Conservation (phyloP, 2,888 invertebrate species). For the Panopea generosa region DNA sequence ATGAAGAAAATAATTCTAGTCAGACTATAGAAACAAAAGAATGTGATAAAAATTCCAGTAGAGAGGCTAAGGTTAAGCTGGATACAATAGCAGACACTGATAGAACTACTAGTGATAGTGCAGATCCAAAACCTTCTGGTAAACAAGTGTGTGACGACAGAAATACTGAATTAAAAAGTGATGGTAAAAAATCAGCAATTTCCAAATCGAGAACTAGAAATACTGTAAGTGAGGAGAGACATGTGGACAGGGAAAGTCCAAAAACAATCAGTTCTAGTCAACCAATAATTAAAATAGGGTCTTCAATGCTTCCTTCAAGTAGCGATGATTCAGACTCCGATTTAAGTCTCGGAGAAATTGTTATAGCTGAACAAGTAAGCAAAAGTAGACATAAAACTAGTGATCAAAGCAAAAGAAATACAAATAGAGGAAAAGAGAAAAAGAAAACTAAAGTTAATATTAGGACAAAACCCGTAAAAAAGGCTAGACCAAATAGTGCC, state of each 20-base stretch:
- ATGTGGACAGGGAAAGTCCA: constrained; percentile 17
- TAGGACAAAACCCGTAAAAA: constrained; percentile 3
- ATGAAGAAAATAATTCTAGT: constrained; percentile 1
- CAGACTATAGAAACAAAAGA: constrained; percentile 9
- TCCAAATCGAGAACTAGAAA: constrained; percentile 30
- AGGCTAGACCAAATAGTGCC: constrained; percentile 64
- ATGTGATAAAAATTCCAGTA: constrained; percentile 1
- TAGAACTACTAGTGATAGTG: background rate
- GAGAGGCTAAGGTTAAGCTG: constrained; percentile 4
- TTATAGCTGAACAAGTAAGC: constrained; percentile 28
- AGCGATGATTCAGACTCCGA: constrained; percentile 69
- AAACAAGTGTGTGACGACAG: background rate
- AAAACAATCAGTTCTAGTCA: constrained; percentile 49
- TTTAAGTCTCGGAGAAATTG: constrained; percentile 69
- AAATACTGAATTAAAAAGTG: background rate
- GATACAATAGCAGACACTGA: background rate
- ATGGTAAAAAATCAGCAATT: background rate
- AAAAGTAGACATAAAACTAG: constrained; percentile 27
- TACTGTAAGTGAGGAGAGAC: constrained; percentile 51
- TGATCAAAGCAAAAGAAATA: constrained; percentile 5
- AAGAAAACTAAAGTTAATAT: constrained; percentile 39
- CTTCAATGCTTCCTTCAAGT: constrained; percentile 54
- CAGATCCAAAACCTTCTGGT: background rate
- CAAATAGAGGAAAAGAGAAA: constrained; percentile 29
- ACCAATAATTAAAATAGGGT: constrained; percentile 43